These are phyloP conservation scores for Carabus problematicus DNA, from an alignment of 2,888 invertebrate genomes.

Conservation along the genomic window DNA sequence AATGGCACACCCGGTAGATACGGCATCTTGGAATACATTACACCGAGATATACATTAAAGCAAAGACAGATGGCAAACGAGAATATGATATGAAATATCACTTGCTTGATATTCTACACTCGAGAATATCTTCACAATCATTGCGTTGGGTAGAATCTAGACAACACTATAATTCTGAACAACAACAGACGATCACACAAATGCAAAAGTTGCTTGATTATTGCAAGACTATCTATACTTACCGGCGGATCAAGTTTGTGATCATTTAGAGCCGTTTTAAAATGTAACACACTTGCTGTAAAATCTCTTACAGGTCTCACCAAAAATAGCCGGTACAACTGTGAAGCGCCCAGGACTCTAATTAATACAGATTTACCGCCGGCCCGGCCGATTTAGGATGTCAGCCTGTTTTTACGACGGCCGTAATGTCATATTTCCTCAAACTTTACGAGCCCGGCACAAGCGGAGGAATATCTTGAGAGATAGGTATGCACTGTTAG, in stretches of 20 bases:
- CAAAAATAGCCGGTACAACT: neutral
- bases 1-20: slow-evolving; percentile 30
- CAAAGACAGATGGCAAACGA: neutral
- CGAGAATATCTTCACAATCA: neutral
- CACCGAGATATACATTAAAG: neutral
- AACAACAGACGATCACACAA: no score
- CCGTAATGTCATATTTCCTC: slow-evolving; percentile 38
- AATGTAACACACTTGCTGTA: neutral
- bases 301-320: neutral
- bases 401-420: slow-evolving; percentile 36
- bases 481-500: neutral
- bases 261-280: neutral
- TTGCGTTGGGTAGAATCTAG: no score
- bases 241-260: neutral
- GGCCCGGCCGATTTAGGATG: slow-evolving; percentile 25
- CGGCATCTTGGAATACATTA: slow-evolving; percentile 17
- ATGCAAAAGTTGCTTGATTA: no score
- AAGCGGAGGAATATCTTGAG: slow-evolving; percentile 18
- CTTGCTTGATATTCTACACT: neutral
- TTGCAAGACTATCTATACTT: no score
- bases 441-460: slow-evolving; percentile 29
- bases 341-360: no score
- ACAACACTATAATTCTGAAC: no score
- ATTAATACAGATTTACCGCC: slow-evolving; percentile 40
- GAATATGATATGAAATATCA: neutral